Evolutionary conservation across 2,888 invertebrate genomes (phyloP).

Genomic region (Ligdia adustata): DNA sequence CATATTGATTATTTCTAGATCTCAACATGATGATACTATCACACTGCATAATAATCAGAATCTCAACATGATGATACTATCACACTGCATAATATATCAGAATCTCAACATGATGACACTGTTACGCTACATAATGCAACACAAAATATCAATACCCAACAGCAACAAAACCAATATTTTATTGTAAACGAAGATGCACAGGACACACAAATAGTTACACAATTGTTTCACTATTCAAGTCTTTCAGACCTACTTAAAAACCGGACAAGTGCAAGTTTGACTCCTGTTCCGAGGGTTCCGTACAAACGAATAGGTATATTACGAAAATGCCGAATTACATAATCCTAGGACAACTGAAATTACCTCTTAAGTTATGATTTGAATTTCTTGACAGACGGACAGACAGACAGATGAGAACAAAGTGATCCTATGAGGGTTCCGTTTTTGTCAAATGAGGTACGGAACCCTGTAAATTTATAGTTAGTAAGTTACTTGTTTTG

Average conservation of each 20-base stretch:
- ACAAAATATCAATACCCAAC: slow-evolving; percentile 2
- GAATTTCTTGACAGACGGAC: slow-evolving; percentile 3
- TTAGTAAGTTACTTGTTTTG: slow-evolving; percentile 3
- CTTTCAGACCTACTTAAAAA: slow-evolving; percentile 4
- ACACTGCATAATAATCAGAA: slow-evolving; percentile 4
- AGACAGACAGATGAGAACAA: slow-evolving; percentile 3
- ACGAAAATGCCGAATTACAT: slow-evolving; percentile 6
- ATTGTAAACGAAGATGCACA: slow-evolving; percentile 13
- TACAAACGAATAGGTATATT: slow-evolving; percentile 6
- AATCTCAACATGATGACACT: no score
- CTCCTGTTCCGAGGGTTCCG: slow-evolving; percentile 7
- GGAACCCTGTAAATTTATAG: not conserved
- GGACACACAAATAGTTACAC: slow-evolving; percentile 19
- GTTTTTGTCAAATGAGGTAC: not conserved
- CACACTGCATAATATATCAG: no score
- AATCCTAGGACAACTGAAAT: slow-evolving; percentile 4
- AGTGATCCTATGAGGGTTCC: slow-evolving; percentile 2
- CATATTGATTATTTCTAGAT: slow-evolving; percentile 14
- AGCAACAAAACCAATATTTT: slow-evolving; percentile 3
- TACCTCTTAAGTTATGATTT: slow-evolving; percentile 3
- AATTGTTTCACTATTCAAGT: slow-evolving; percentile 13
- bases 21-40: slow-evolving; percentile 7
- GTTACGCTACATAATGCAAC: no score
- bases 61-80: slow-evolving; percentile 4
- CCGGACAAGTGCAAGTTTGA: slow-evolving; percentile 7